Percentiles rank a stretch among this genome's conserved stretches.
These are phyloP conservation scores for Eulemur rubriventer DNA, from an alignment of 2,797 vertebrate genomes.

Conservation along the genomic window DNA sequence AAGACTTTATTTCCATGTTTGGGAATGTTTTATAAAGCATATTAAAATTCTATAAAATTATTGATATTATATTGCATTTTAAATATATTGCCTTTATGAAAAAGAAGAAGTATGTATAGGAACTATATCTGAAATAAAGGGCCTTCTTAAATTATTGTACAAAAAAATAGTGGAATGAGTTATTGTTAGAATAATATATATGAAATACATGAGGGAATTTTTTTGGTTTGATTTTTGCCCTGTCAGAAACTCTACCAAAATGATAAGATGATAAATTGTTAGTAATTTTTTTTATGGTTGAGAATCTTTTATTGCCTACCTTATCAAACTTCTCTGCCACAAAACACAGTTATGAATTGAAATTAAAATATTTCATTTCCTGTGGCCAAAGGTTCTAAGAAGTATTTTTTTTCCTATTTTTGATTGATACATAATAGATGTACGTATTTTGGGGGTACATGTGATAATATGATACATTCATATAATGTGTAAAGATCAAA, in stretches of 20 bases:
- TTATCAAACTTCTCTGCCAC: not conserved
- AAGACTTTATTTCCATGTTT: not conserved
- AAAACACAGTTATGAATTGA: conserved; percentile 28
- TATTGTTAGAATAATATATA: not conserved
- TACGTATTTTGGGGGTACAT: not conserved
- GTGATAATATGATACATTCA: not conserved
- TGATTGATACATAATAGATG: not conserved
- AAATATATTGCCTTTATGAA: not conserved
- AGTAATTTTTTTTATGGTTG: not conserved
- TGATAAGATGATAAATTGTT: not conserved
- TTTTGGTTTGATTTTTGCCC: not conserved
- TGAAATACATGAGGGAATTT: not conserved
- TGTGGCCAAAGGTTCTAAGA: not conserved
- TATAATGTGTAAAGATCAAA: not conserved
- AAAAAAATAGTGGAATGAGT: not conserved
- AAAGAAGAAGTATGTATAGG: not conserved
- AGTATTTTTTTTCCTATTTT: not conserved
- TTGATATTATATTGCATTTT: not conserved
- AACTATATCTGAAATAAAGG: not conserved
- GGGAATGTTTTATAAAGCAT: conserved; percentile 25
- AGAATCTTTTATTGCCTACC: not conserved
- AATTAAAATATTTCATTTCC: conserved; percentile 22
- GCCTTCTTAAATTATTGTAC: not conserved
- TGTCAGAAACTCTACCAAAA: not conserved
- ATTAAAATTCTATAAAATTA: not conserved